Base-by-base conservation (phyloP, 2,113 vertebrate genomes). In the Urocitellus parryii region DNA sequence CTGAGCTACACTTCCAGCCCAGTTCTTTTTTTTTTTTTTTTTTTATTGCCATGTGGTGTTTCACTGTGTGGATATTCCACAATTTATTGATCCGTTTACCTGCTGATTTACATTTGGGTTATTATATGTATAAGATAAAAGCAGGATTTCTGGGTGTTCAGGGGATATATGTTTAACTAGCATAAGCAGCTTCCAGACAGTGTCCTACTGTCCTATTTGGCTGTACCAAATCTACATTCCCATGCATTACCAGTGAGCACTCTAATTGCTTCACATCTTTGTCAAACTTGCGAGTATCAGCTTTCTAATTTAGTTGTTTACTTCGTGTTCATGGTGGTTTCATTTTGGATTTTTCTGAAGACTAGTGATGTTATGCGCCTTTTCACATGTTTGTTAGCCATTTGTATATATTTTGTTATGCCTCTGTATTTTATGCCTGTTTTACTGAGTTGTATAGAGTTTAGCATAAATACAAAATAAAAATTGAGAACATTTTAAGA, bases 181-280 rank as follows among this genome's bases (percentile, higher is more conserved):
- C 16, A 0, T 11, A 16, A 85, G 34, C 37, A 93, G 78, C 34
- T 32, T 58, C 92, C 42, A 1, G 0, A 4, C 4, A 5, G 18
- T 16, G 45, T 18, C 24, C 53, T 10, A 4, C 4, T 1, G 67
- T 45, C 45, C 45, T 45, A 45, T 45, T 45, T 2, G 67, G 20
- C 29, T 5, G 16, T 14, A 1, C 32, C 53, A 0, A 0, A 1
- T 37, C 39, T 10, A 3, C 4, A 1, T 37, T 25, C 32, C 58
- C 18, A 16, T 32, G 63, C 4, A 34, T 1, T 3, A 0, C 56
- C 3, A 4, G 3, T 0, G 42, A 37, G 63, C 4, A 34, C 18
- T 51, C 2, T 24, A 3, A 13, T 17, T 45, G n/a, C 87, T 42
- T 34, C 24, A 22, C 1, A 0, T 42, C 8, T 37, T 85, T 2